Evolutionary conservation across 2,797 vertebrate genomes (phyloP), one percentile per base, ranked within the genome.

Genomic region (Chelmon rostratus): DNA sequence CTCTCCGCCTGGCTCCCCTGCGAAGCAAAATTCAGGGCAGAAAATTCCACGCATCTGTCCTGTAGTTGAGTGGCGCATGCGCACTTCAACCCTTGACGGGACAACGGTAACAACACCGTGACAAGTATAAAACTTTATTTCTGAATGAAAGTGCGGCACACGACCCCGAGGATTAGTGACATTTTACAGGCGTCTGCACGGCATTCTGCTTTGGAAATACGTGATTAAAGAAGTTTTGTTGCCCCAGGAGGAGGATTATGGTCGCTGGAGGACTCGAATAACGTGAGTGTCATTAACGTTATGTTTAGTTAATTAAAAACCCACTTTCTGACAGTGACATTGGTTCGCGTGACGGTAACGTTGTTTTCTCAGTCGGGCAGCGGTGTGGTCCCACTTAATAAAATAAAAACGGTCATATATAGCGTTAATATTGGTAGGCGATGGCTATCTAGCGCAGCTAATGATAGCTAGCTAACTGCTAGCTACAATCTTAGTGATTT

Each of bases 11-110:
- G 15, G 1, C 3, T 47, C 31, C 4, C 76, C 86, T 87, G 37
- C 9, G 21, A 86, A 79, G 0, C 79, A 25, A 0, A 5, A 5
- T 0, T 13, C 64, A 35, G 89, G 85, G 2, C n/a, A 1, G 0
- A 3, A 0, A 5, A 0, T 0, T 0, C 0, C 0, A 0, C 0
- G 0, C 0, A 0, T 5, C 0, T 0, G 0, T 5, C 8, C 15
- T 0, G 0, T 49, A 2, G 3, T 0, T 15, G 4, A 9, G 0
- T 0, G 6, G 69, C 86, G 89, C 89, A 88, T 88, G 89, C 87
- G 87, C 0, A 31, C 0, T 23, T 35, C 33, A n/a, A 12, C 8
- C 38, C 2, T 1, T 1, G 6, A 16, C 28, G 9, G 5, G 54
- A n/a, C 2, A 0, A 8, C 8, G 0, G 3, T 6, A 40, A 1